A percentile compares a stretch with the other conserved stretches of the same genome.
Conservation (phyloP, 2,888 invertebrate species). For the Alentia gelatinosa region DNA sequence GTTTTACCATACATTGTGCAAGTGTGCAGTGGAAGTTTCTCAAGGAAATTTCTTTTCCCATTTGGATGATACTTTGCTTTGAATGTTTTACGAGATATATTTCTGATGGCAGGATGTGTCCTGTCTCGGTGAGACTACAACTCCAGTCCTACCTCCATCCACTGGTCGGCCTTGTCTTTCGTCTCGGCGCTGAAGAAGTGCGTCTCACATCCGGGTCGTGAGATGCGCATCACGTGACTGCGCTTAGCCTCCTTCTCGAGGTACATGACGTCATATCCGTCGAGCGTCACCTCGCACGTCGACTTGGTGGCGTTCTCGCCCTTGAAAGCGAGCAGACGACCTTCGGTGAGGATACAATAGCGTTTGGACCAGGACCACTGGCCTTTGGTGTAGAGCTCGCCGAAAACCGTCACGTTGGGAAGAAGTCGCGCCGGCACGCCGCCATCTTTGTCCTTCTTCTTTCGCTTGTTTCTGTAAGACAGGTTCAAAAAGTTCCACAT, state of each 20-base stretch:
- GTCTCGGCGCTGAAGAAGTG: constrained; percentile 73
- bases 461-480: constrained; percentile 33
- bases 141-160: constrained; percentile 77
- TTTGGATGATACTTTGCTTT: too few species aligned
- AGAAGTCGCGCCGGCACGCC: background rate
- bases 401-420: constrained; percentile 68
- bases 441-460: constrained; percentile 26
- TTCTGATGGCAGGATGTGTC: too few species aligned
- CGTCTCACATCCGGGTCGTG: constrained; percentile 71
- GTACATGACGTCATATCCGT: constrained; percentile 71
- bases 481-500: background rate
- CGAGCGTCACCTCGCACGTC: constrained; percentile 68
- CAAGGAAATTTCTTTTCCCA: too few species aligned
- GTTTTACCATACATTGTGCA: too few species aligned
- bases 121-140: too few species aligned
- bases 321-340: constrained; percentile 72
- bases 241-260: constrained; percentile 70
- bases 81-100: too few species aligned
- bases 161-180: constrained; percentile 73
- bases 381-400: constrained; percentile 73
- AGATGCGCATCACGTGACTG: constrained; percentile 73
- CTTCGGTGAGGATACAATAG: constrained; percentile 72
- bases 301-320: constrained; percentile 73
- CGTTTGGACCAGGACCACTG: constrained; percentile 74
- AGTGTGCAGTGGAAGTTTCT: too few species aligned